Base-by-base conservation (phyloP, 2,888 invertebrate genomes). In the Hipparchia sbordonii region DNA sequence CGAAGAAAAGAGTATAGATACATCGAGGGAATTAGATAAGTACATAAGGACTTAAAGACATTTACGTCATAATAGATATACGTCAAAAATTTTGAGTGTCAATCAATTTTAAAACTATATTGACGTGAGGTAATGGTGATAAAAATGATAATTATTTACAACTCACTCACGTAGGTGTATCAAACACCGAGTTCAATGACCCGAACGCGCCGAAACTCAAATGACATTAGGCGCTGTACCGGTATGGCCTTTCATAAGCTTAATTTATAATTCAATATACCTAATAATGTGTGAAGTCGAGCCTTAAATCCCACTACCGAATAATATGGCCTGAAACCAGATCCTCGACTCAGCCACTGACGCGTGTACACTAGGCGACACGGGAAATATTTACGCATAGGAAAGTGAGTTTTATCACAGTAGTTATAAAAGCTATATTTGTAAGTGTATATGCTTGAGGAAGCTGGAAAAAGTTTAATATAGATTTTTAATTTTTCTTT, bases 241-340 rank as follows among this genome's bases (percentile, higher is more conserved):
- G 67, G 51, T 62, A 13, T 73, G 71, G 71, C 67, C 70, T 75
- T 75, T 74, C 71, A 61, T 71, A 63, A 75, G 75, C 67, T 74
- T 72, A 74, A 74, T 70, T 46, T 72, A 72, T 76, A 74, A 73
- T 72, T 73, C 70, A 74, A 74, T 75, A 75, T 74, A 57, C 23
- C 13, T 73, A 66, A 74, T 72, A 74, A 74, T 70, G 71, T 63
- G 78, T 77, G 76, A 76, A 77, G 74, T 76, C 78, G 76, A 72
- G 78, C 76, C 71, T 74, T 73, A 79, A 80, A 78, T 76, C 77
- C 76, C 73, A 76, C 77, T 75, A 75, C 76, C 74, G 74, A 73
- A 73, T 71, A 73, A 73, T 71, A 71, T 69, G 72, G 63, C 70
- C 72, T 70, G 75, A 68, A 74, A 75, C 72, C 52, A 70, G 74